phyloP scores from a whole-genome alignment of 2,113 vertebrate genomes.

The Dipodomys merriami region DNA sequence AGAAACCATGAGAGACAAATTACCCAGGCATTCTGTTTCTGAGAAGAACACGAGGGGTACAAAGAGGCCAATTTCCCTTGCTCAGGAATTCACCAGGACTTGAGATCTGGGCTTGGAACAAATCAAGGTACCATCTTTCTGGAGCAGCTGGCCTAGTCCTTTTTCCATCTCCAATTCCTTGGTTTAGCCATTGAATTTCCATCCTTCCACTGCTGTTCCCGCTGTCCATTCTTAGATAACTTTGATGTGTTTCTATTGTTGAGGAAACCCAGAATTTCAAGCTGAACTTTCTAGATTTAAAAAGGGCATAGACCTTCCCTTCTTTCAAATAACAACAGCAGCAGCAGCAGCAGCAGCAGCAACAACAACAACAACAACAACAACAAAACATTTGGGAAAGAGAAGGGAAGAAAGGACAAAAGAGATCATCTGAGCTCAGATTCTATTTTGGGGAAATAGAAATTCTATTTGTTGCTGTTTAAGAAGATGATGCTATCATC shows the following conservation, averaged over 20 bases:
- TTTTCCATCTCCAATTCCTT: not conserved
- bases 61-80: not conserved
- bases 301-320: not conserved
- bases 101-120: not conserved
- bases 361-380: not conserved
- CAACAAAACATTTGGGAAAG: not conserved
- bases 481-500: not conserved
- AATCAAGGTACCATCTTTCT: not conserved
- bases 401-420: not conserved
- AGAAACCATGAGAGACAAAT: not conserved
- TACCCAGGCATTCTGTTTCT: not conserved
- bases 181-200: not conserved
- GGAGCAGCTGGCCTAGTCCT: not conserved
- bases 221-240: not conserved
- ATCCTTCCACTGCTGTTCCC: not conserved
- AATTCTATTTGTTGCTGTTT: not conserved
- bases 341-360: too few relatives aligned
- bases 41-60: not conserved
- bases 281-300: not conserved
- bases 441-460: not conserved
- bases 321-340: not conserved
- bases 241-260: not conserved
- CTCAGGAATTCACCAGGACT: conserved; percentile 13
- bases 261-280: not conserved
- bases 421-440: not conserved